A percentile compares a stretch with the other conserved stretches of the same genome.
phyloP scores from a whole-genome alignment of 2,113 vertebrate species.

The Erpornis zantholeuca region DNA sequence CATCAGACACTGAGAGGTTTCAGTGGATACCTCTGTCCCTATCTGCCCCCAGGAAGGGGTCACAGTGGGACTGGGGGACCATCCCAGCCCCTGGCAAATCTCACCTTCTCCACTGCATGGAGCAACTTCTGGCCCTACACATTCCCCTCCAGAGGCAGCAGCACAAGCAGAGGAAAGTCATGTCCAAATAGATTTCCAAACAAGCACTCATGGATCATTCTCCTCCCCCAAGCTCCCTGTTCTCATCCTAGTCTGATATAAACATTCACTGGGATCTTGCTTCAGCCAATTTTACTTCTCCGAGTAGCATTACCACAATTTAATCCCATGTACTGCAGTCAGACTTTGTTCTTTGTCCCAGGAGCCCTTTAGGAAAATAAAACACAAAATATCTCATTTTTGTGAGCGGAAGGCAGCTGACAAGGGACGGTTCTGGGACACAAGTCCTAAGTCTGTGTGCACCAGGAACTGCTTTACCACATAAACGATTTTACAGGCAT shows the following conservation, averaged over 20 bases:
- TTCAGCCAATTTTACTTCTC: background rate
- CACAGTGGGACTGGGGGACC: background rate
- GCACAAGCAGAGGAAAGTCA: background rate
- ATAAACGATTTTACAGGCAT: background rate
- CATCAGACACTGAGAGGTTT: background rate
- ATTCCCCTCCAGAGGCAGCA: background rate
- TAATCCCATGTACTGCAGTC: background rate
- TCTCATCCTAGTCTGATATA: background rate
- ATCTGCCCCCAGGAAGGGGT: background rate
- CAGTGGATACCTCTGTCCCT: background rate
- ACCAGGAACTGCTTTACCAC: background rate
- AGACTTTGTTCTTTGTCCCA: background rate
- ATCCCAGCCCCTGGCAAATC: background rate
- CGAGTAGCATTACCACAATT: background rate
- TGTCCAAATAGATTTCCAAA: background rate
- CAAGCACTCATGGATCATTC: background rate
- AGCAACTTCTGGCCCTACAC: background rate
- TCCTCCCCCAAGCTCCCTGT: background rate
- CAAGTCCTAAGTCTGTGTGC: background rate
- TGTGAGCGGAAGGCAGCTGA: rapidly evolving
- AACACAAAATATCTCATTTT: background rate
- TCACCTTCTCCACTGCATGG: background rate
- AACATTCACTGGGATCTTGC: background rate
- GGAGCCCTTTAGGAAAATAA: background rate
- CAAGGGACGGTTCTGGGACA: background rate